Evolutionary conservation across 1,140 invertebrate species (phyloP).

Genomic region (Pseudomyrmex pallidus): DNA sequence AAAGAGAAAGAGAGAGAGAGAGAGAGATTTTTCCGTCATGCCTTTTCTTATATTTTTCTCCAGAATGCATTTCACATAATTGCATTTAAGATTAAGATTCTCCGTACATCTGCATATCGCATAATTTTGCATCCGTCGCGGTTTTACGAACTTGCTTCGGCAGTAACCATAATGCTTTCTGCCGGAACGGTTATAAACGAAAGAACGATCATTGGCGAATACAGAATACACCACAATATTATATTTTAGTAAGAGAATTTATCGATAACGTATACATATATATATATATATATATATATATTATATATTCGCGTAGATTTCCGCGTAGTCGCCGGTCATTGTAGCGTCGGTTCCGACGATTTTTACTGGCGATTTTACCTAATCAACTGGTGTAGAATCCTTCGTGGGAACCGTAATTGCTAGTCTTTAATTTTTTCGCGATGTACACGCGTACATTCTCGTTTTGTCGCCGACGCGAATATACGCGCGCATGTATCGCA

Average conservation of each 20-base stretch:
- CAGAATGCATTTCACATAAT: background rate
- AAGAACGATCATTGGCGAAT: constrained; percentile 59
- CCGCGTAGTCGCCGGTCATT: constrained; percentile 5
- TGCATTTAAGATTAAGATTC: constrained; percentile 3
- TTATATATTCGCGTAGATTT: constrained; percentile 39
- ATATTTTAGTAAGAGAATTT: constrained; percentile 75
- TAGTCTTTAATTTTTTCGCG: constrained; percentile 76
- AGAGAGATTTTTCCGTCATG: background rate
- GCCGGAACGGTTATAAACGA: constrained; percentile 1
- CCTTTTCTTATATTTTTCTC: background rate
- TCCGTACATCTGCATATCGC: background rate
- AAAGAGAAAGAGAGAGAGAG: background rate
- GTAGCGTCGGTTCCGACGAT: constrained; percentile 1
- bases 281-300: too few species aligned
- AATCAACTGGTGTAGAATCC: constrained; percentile 69
- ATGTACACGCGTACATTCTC: constrained; percentile 59
- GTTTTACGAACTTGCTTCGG: background rate
- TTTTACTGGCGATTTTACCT: constrained; percentile 64
- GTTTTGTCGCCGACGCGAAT: constrained; percentile 33
- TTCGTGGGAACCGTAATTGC: constrained; percentile 75
- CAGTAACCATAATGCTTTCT: constrained; percentile 14
- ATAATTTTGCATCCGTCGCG: constrained; percentile 34
- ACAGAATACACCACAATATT: constrained; percentile 68
- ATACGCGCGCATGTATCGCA: constrained; percentile 44
- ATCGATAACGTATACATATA: constrained; percentile 60